Evolutionary conservation across 2,113 vertebrate species (phyloP), one percentile per base, ranked within the genome.

Genomic region (Ammodytes dubius): DNA sequence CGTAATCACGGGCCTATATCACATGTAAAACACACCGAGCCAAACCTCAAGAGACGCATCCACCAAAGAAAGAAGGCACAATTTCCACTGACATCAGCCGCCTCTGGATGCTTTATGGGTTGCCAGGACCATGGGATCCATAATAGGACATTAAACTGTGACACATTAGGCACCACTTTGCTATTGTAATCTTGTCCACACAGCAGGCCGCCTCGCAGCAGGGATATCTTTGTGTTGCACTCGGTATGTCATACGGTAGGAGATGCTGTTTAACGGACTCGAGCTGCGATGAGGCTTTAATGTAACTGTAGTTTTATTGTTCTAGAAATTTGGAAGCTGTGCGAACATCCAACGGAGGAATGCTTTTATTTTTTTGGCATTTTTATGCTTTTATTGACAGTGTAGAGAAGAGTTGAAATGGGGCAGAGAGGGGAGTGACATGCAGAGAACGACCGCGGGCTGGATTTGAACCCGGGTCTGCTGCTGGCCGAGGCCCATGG

Each of bases 91-190:
- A 60, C 59, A 82, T 74, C 73, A 76, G 73, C 81, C 89, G 67
- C 85, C 88, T 85, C 73, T 80, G 83, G 70, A 78, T 79, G 87
- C 45, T 90, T 91, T 91, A 92, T 72, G 84, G 87, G 56, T 71
- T 88, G 88, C 90, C 86, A 85, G 79, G 78, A 83, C 60, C 50
- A 47, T 7, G 60, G 88, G 70, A 75, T 90, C 87, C 59, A 83
- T 87, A 86, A 90, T 74, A 74, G 87, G 82, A 86, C 80, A 88
- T 88, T 89, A 89, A 93, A 79, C 75, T 89, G 87, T 77, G 85
- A 87, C 86, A 89, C 84, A 88, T 88, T 85, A 88, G 85, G 83
- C 81, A 75, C 66, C 73, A 81, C 76, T 73, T 84, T 82, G 75
- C 76, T 37, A 79, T 85, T 87, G 83, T 87, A 93, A 92, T 91